Evolutionary conservation across 2,113 vertebrate genomes (phyloP).

Genomic region (Dasyprocta punctata): DNA sequence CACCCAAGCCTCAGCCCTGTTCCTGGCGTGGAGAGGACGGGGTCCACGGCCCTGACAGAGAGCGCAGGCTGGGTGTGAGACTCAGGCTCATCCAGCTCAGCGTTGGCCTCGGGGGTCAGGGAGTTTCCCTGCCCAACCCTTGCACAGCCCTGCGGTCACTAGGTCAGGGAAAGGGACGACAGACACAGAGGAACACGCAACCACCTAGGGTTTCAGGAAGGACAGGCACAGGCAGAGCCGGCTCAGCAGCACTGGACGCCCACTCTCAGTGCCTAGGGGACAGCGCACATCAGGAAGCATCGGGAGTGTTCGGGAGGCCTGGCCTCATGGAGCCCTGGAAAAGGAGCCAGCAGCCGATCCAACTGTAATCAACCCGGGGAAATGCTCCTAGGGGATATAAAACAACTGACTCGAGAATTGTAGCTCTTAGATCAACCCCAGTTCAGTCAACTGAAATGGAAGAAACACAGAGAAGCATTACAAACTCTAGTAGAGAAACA

Average conservation of each 20-base stretch:
- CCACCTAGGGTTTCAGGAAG: no score
- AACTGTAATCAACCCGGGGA: no score
- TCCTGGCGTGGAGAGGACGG: neutral
- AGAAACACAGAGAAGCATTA: neutral
- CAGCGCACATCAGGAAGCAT: neutral
- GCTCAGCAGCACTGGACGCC: neutral
- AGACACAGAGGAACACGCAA: neutral
- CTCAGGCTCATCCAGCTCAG: neutral
- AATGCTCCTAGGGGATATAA: neutral
- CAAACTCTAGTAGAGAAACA: neutral
- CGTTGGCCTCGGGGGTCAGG: neutral
- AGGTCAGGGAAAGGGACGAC: neutral
- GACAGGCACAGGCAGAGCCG: neutral
- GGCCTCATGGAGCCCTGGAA: no score
- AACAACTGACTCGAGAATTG: neutral
- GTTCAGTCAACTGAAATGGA: neutral
- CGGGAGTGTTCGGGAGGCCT: neutral
- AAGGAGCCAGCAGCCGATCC: no score
- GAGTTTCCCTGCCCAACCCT: neutral
- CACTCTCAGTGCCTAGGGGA: no score
- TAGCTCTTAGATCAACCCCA: neutral
- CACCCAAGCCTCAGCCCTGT: neutral
- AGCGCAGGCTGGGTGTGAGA: neutral
- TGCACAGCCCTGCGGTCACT: neutral
- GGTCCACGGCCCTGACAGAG: neutral